Evolutionary conservation across 2,797 vertebrate genomes (phyloP), one percentile per base, ranked within the genome.

Genomic region (Centropyge bicolor): DNA sequence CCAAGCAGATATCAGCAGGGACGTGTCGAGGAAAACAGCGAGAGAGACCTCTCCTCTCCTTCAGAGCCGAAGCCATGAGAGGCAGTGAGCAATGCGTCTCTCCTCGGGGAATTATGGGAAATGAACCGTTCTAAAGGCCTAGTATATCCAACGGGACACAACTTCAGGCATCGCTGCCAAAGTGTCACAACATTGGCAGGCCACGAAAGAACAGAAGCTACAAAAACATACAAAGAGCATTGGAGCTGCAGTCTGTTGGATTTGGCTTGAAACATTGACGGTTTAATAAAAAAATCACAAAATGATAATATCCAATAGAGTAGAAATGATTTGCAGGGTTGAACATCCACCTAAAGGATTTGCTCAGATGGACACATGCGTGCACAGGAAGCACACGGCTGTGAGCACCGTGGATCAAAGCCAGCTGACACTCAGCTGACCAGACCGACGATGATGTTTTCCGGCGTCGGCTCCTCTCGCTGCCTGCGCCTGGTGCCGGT

Each of bases 41-140:
- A 74, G 60, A 62, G 38, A 70, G 84, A 79, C 75, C 79, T 76
- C 61, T 1, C 38, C 70, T 91, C 85, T 71, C 79, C 83, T 84
- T 84, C 82, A 74, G 62, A 80, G 79, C 45, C 68, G 19, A 12
- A 57, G 78, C 73, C 73, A 60, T 19, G 76, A 87, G 64, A 89
- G 82, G 70, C 85, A 77, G 87, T 77, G 86, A 92, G 86, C 81
- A 82, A 85, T 83, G 84, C 41, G 74, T 66, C 75, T 70, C 60
- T 82, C 91, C 84, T 17, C 45, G 52, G 86, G 89, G 88, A 86
- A 76, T 87, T 64, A 80, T 73, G 83, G 90, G 77, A 91, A 89
- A 91, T 88, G 86, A 91, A 88, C 59, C 82, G 10, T 82, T 89
- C 57, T 82, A 91, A 91, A 91, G 83, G 82, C 82, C 84, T 55